Base-by-base conservation (phyloP, 2,888 invertebrate species). In the Lapara coniferarum region DNA sequence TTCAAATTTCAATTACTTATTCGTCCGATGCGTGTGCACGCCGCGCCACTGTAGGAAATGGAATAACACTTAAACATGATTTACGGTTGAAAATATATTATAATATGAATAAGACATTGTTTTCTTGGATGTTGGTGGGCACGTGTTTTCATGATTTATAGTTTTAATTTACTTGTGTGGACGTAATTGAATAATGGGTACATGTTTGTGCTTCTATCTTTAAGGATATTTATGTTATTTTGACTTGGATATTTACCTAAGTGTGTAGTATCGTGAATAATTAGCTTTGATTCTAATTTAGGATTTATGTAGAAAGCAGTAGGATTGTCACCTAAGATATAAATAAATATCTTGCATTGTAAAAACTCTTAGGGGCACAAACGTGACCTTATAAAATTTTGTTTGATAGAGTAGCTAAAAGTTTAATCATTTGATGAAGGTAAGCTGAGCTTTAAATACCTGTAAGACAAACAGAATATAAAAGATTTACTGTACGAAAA, bases 1-100 rank as follows among this genome's bases (percentile, higher is more conserved):
- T 91, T 90, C 88, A 88, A 89, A 92, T 92, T 93, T 93, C 93
- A 93, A 93, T 93, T 93, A 93, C 90, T 92, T 91, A 90, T 89
- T 92, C 91, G 91, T 88, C 85, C 89, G 88, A 92, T 89, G 92
- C 92, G 90, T 92, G 89, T 87, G 88, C 86, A 86, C 86, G 84
- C 85, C 84, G 10, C 82, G 88, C 85, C 84, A 82, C 85, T 77
- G 76, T 82, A 91, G 93, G 93, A 93, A 93, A 93, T 93, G 93
- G 93, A 93, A 93, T 89, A 92, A 91, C 88, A 91, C 92, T 93
- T 93, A 91, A 90, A 90, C 82, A 77, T 93, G 93, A 93, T 93
- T 93, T 93, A 93, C 88, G 86, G 77, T 80, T 78, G 86, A 89
- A 90, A 92, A 92, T 93, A 88, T 88, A 90, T 91, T 89, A 85